Evolutionary conservation across 2,113 vertebrate species (phyloP), one percentile per base, ranked within the genome.

Genomic region (Tragelaphus scriptus): DNA sequence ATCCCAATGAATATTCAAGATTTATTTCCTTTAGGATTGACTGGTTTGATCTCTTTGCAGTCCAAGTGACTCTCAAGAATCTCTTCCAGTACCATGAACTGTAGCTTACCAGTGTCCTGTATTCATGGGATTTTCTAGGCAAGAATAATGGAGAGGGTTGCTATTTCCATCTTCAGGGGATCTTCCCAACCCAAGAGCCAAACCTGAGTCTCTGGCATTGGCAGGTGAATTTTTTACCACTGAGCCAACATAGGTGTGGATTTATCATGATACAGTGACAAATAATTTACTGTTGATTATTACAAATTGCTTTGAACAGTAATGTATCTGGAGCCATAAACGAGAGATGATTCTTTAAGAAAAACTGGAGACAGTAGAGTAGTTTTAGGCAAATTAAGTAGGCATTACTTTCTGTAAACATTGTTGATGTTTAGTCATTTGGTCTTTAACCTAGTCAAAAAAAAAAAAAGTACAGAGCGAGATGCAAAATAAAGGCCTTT

Each of bases 401-500:
- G 21, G 5, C 1, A 71, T n/a, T 77, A 58, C 79, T 96, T 51
- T 36, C 17, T n/a, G 88, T 90, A 91, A 94, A 53, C 25, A 47
- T 79, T 87, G 14, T 23, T 71, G 79, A 15, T 92, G 95, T 56
- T 95, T 94, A 95, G 14, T 19, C 44, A 93, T 89, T 56, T n/a
- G 32, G 2, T 49, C n/a, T 86, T 94, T 81, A 86, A 77, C 81
- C 44, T 86, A 25, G 26, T 89, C 30, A 40, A 75, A 97, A 91
- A 28, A 13, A 26, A 71, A 26, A 80, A 30, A 71, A 49, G 3
- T 36, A 59, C n/a, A 93, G 21, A n/a, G 58, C 55, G 10, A 89
- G 68, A 97, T 91, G 88, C 12, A 77, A 84, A 90, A 90, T 65
- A 86, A 97, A 90, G 81, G 12, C 4, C n/a, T 84, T 58, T 79